Evolutionary conservation across 2,113 vertebrate genomes (phyloP).

Genomic region (Bothrops jararaca): DNA sequence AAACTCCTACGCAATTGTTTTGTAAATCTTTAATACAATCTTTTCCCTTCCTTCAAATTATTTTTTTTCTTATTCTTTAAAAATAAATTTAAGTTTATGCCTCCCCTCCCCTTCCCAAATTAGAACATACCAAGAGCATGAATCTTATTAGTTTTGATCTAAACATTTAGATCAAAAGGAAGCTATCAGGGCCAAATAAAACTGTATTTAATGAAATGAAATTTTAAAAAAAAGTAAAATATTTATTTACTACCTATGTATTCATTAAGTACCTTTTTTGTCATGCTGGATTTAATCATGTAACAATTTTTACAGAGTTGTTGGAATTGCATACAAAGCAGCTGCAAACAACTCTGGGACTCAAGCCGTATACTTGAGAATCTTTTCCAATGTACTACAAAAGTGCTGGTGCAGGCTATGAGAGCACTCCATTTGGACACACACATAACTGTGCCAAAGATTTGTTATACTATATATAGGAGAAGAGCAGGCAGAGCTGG

Average conservation of each 20-base stretch:
- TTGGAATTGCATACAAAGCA: background rate
- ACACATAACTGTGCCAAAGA: background rate
- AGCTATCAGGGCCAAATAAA: background rate
- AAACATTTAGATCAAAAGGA: background rate
- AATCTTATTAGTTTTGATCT: background rate
- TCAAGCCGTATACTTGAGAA: background rate
- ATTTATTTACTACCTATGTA: background rate
- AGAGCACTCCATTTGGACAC: background rate
- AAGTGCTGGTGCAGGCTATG: background rate
- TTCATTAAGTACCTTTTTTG: background rate
- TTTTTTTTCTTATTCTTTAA: background rate
- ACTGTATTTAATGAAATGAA: background rate
- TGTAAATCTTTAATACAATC: background rate
- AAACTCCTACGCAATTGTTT: background rate
- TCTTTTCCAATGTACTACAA: background rate
- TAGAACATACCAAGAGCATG: background rate
- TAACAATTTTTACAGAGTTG: background rate
- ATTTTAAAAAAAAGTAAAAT: background rate
- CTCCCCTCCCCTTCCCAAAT: background rate
- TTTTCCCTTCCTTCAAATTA: background rate
- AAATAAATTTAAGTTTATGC: background rate
- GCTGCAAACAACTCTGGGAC: background rate
- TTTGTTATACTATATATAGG: background rate
- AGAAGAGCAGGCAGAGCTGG: background rate
- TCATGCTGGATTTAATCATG: background rate